Base-by-base conservation (phyloP, 1,140 invertebrate species). In the Ips nitidus region DNA sequence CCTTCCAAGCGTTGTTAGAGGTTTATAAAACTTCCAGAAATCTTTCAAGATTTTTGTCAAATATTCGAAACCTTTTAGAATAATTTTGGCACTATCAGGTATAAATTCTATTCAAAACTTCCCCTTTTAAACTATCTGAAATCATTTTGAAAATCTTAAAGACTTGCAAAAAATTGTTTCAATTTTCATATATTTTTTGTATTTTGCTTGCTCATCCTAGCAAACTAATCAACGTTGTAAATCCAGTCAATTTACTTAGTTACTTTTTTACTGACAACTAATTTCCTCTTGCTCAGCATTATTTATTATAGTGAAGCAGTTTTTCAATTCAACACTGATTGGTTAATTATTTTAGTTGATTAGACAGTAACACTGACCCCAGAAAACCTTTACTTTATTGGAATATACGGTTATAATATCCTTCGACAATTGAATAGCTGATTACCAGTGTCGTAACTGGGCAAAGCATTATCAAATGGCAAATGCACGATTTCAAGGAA, bases 361-460 rank as follows among this genome's bases (percentile, higher is more conserved):
- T 50, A 50, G 45, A 22, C 45, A 8, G 45, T 50, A 50, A 50
- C 45, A 50, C 45, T 50, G 45, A 50, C 45, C 45, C 22, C 45
- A 50, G 45, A 6, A 50, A 50, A 50, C 45, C 45, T 50, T 50
- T 50, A 50, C 45, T 50, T 50, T 50, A 50, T 50, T 50, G 22
- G 6, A 50, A 50, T 50, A 50, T 50, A 50, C 45, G 45, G 45
- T 50, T 50, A 50, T 50, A 50, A 50, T 50, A 50, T 50, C 45
- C 45, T 50, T 50, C 45, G 45, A 50, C 45, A 8, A 50, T 50
- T 50, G 45, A 50, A 50, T 50, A 6, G 45, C 45, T 50, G 45
- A 50, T 50, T 50, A 22, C 45, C 45, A 50, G 22, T 50, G 45
- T 50, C 45, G 45, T 3, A 50, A 50, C 45, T 50, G 3, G 45